Evolutionary conservation across 2,797 vertebrate genomes (phyloP), one percentile per base, ranked within the genome.

Genomic region (Siniperca obscura): DNA sequence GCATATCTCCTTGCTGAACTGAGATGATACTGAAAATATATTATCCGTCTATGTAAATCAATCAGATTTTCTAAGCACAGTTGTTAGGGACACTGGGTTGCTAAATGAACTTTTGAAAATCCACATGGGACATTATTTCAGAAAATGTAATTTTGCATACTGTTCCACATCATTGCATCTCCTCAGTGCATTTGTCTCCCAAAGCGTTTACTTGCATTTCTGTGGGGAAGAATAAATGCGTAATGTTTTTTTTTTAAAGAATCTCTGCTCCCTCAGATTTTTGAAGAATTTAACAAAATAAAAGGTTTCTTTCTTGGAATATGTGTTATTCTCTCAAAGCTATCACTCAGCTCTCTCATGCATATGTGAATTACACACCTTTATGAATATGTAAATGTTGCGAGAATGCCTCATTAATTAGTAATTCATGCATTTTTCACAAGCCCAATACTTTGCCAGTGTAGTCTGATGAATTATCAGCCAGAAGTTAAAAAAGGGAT

Each of bases 381-480:
- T 96, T 96, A 96, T 96, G 94, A 96, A 96, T 96, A 96, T 96
- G 96, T 94, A 96, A 96, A 96, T 96, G 89, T 92, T 90, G 89
- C 90, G 79, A 95, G 94, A 96, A 96, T 95, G 95, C 92, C 93
- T 96, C 95, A 96, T 96, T 96, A 96, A 96, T 96, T 96, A 95
- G 95, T 95, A 95, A 96, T 96, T 96, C 95, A 94, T 96, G 95
- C 94, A 95, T 95, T 96, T 96, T 95, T 95, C 94, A 96, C 93
- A 89, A 94, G 87, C 92, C 90, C 86, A 91, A 95, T 93, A 95
- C 93, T 92, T 94, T 95, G 94, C 92, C 84, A 92, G 91, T 94
- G 93, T 88, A 90, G 89, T 89, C 90, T 94, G 94, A 95, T 93
- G 94, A 95, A 95, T 95, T 95, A 94, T 94, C 94, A 94, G 86